Base-by-base conservation (phyloP, 2,113 vertebrate genomes). In the Pterocles gutturalis region DNA sequence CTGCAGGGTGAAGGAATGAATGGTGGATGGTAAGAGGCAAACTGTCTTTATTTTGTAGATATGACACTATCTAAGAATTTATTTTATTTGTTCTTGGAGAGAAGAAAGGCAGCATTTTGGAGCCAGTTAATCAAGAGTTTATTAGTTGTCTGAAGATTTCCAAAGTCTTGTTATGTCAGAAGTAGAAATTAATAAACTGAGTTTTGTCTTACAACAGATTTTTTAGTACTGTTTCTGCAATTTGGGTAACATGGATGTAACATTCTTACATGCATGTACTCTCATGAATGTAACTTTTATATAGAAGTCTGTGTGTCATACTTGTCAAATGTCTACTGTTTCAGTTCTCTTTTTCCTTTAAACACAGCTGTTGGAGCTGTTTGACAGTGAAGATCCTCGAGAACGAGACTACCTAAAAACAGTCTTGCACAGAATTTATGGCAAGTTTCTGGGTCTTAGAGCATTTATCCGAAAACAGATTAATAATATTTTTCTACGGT, bases 401-500 rank as follows among this genome's bases (percentile, higher is more conserved):
- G 99, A 99, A 98, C 98, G 99, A 97, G 99, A 99, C 98, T 99
- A 99, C 98, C 98, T 99, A 98, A 99, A 99, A 98, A 99, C 99
- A 98, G 99, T 99, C 98, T 98, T 99, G 97, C 99, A 99, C 99
- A 99, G 99, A 99, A 99, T 99, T 98, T 99, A 99, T 93, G 99
- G 99, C 96, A 99, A 99, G 99, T 99, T 99, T 98, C 99, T 99
- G 98, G 99, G 99, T 97, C 99, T 99, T 99, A 99, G 99, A 99
- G 99, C 99, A 99, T 99, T 99, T 99, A 99, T 99, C 99, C 99
- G 99, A 99, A 99, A 99, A 99, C 99, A 99, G 99, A 99, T 99
- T 97, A 99, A 99, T 99, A 99, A 99, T 99, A 99, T 99, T 99
- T 99, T 99, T 99, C 99, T 99, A 99, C 99, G 99, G 99, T 99